Percentiles rank a stretch among this genome's conserved stretches.
These are phyloP conservation scores for Heliconius hortense DNA, from an alignment of 2,888 invertebrate species.

Conservation along the genomic window DNA sequence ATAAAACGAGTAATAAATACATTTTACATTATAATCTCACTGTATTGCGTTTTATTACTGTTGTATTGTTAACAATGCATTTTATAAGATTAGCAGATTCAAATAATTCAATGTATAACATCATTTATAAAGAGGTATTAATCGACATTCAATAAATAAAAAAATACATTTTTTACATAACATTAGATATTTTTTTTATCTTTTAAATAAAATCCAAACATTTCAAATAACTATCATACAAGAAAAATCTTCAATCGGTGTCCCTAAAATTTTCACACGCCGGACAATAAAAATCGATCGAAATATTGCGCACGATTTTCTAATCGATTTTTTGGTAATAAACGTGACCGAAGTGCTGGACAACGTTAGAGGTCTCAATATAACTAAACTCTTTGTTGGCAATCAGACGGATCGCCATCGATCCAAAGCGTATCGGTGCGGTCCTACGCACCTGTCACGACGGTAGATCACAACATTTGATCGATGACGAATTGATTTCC, in stretches of 20 bases:
- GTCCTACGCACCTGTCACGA: conserved; percentile 68
- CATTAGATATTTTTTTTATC: too few species aligned
- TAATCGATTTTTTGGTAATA: conserved; percentile 66
- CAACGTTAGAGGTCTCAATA: conserved; percentile 56
- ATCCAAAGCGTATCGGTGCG: conserved; percentile 60
- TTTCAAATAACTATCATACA: neutral
- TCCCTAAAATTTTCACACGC: conserved; percentile 35
- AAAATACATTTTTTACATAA: too few species aligned
- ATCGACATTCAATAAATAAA: too few species aligned
- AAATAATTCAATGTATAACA: neutral
- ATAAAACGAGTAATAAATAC: too few species aligned
- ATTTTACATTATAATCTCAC: too few species aligned
- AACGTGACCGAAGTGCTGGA: conserved; percentile 65
- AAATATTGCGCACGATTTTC: conserved; percentile 52
- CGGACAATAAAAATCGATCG: conserved; percentile 20
- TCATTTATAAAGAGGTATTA: neutral
- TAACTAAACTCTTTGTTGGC: conserved; percentile 64
- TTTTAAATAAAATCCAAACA: neutral
- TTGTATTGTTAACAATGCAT: neutral
- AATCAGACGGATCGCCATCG: conserved; percentile 68
- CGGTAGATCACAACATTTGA: conserved; percentile 72
- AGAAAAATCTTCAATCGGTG: neutral
- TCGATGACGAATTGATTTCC: conserved; percentile 74
- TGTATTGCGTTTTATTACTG: neutral
- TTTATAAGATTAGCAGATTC: neutral